These are phyloP conservation scores for Phortica variegata DNA, from an alignment of 1,140 invertebrate genomes.

Conservation along the genomic window DNA sequence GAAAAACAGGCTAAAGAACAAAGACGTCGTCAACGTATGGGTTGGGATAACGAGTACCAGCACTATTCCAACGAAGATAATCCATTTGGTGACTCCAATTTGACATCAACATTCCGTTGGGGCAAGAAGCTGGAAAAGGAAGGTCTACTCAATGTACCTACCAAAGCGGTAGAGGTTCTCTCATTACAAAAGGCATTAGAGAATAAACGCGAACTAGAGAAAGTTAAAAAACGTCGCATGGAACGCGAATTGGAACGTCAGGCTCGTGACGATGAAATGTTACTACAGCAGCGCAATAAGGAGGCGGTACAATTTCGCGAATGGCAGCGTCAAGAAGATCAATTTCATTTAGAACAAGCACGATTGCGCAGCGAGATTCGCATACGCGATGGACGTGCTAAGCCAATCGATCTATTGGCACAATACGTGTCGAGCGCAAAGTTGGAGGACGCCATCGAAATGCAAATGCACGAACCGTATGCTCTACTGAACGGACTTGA, in stretches of 20 bases:
- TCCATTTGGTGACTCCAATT: constrained; percentile 95
- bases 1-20: constrained; percentile 94
- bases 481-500: constrained; percentile 91
- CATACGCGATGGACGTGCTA: constrained; percentile 94
- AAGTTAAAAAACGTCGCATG: constrained; percentile 86
- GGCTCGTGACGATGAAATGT: constrained; percentile 86
- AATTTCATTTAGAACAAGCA: constrained; percentile 88
- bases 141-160: constrained; percentile 74
- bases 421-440: constrained; percentile 95
- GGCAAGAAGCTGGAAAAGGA: constrained; percentile 95
- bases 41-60: constrained; percentile 93
- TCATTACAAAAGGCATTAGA: constrained; percentile 88
- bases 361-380: constrained; percentile 88
- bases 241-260: constrained; percentile 89
- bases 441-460: constrained; percentile 90
- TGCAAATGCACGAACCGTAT: constrained; percentile 99
- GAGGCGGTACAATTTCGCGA: constrained; percentile 93
- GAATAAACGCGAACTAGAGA: constrained; percentile 85
- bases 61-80: constrained; percentile 98
- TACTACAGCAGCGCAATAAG: constrained; percentile 83
- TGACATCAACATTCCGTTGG: constrained; percentile 95
- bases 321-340: constrained; percentile 94
- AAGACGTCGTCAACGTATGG: constrained; percentile 85
- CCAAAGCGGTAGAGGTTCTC: constrained; percentile 81
- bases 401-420: constrained; percentile 96